Evolutionary conservation across 2,888 invertebrate species (phyloP).

Genomic region (Eudasyphora cyanicolor): DNA sequence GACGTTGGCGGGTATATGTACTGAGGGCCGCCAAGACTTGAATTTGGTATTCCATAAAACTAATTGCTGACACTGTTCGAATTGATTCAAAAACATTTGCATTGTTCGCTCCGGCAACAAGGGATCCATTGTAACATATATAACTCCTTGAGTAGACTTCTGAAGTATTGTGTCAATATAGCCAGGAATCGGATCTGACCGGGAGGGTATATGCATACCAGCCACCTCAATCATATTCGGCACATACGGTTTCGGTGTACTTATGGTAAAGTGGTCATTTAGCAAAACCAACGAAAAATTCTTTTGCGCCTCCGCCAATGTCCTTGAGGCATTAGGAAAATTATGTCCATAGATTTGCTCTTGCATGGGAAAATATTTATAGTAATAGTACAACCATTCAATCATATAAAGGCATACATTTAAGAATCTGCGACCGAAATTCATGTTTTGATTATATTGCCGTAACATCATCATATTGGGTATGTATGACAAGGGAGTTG

Average conservation of each 20-base stretch:
- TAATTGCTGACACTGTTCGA: neutral
- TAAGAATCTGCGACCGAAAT: neutral
- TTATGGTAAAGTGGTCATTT: constrained; percentile 71
- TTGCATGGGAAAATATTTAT: constrained; percentile 71
- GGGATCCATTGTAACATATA: constrained; percentile 10
- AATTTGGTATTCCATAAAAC: constrained; percentile 27
- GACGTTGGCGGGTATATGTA: neutral
- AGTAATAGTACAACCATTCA: constrained; percentile 69
- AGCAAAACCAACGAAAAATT: constrained; percentile 73
- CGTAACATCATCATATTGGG: constrained; percentile 67
- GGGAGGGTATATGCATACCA: constrained; percentile 69
- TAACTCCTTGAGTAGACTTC: constrained; percentile 71
- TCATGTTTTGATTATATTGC: constrained; percentile 27
- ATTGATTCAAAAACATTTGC: constrained; percentile 9
- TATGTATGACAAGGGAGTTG: constrained; percentile 74
- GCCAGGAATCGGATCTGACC: constrained; percentile 38
- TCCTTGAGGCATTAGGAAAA: constrained; percentile 67
- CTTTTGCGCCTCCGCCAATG: constrained; percentile 66
- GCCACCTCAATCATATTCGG: constrained; percentile 73
- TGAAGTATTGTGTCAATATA: constrained; percentile 69
- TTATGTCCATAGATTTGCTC: constrained; percentile 70
- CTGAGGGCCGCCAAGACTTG: neutral
- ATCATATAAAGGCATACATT: constrained; percentile 54
- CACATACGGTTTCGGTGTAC: constrained; percentile 69
- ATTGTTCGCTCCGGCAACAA: neutral